These are phyloP conservation scores for Leptodactylus fallax DNA, from an alignment of 2,797 vertebrate genomes.

Conservation along the genomic window DNA sequence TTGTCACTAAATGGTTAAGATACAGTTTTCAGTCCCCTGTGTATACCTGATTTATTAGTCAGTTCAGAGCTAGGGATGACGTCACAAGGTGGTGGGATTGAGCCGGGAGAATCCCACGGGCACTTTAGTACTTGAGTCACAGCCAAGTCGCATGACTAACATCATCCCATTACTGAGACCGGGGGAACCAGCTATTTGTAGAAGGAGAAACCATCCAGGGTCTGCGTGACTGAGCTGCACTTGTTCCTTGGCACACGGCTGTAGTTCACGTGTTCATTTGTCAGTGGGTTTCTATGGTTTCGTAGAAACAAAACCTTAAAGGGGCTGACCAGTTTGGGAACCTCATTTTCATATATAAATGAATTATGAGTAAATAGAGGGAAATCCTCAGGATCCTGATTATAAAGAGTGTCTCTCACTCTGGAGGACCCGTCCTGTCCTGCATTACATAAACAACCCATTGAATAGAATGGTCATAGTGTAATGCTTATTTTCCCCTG, in stretches of 20 bases:
- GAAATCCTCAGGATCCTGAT: no score
- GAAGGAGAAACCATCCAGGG: not conserved
- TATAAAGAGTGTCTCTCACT: no score
- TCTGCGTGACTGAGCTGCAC: not conserved
- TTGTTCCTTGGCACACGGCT: not conserved
- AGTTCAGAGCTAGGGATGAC: not conserved
- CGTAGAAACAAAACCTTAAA: not conserved
- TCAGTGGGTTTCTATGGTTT: not conserved
- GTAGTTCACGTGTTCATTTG: not conserved
- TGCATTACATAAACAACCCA: no score
- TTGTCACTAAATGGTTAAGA: no score
- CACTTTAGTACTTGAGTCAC: not conserved
- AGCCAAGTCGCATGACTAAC: slow-evolving; percentile 21
- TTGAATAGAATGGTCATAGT: no score
- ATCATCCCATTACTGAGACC: not conserved
- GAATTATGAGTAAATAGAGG: no score
- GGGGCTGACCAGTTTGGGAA: no score
- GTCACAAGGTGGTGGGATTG: not conserved
- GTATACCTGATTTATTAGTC: not conserved
- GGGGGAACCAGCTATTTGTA: not conserved
- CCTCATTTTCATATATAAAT: no score
- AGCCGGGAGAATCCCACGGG: slow-evolving; percentile 20
- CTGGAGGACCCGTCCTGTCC: no score
- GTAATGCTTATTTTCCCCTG: no score
- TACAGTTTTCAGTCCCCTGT: no score